A percentile compares a stretch with the other conserved stretches of the same genome.
Evolutionary conservation across 2,113 vertebrate species (phyloP).

Genomic region (Oncorhynchus masou): DNA sequence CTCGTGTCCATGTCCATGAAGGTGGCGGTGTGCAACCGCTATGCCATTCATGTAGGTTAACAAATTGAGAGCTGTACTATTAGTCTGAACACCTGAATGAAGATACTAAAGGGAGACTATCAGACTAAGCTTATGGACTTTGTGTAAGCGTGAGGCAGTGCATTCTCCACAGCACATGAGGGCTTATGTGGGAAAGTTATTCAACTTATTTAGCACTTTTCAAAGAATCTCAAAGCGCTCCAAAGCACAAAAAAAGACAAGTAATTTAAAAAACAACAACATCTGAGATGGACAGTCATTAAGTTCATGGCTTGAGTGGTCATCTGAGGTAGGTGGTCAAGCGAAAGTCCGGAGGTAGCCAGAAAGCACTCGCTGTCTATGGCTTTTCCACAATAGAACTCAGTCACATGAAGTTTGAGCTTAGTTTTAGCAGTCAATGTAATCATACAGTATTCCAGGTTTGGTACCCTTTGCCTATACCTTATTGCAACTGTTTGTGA

Average conservation of each 20-base stretch:
- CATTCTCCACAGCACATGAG: background rate
- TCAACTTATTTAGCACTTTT: background rate
- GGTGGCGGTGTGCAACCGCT: slow-evolving; percentile 12
- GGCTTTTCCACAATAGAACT: too few species aligned
- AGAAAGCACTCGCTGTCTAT: too few species aligned
- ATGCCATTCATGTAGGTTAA: slow-evolving; percentile 30
- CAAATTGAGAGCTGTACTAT: background rate
- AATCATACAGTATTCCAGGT: background rate
- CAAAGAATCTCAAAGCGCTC: too few species aligned
- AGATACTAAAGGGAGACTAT: background rate
- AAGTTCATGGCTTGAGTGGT: too few species aligned
- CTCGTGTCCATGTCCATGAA: slow-evolving; percentile 23
- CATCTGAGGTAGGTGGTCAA: too few species aligned
- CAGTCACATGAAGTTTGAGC: too few species aligned
- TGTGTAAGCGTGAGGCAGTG: background rate
- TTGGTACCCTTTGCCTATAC: background rate
- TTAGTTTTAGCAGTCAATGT: background rate
- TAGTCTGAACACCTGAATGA: background rate
- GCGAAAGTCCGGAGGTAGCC: too few species aligned
- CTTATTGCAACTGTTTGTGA: background rate
- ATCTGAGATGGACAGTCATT: too few species aligned
- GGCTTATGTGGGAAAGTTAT: background rate
- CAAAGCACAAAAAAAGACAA: too few species aligned
- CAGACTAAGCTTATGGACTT: background rate
- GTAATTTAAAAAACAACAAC: too few species aligned